Conservation (phyloP, 2,113 vertebrate species). For the Prionailurus viverrinus region DNA sequence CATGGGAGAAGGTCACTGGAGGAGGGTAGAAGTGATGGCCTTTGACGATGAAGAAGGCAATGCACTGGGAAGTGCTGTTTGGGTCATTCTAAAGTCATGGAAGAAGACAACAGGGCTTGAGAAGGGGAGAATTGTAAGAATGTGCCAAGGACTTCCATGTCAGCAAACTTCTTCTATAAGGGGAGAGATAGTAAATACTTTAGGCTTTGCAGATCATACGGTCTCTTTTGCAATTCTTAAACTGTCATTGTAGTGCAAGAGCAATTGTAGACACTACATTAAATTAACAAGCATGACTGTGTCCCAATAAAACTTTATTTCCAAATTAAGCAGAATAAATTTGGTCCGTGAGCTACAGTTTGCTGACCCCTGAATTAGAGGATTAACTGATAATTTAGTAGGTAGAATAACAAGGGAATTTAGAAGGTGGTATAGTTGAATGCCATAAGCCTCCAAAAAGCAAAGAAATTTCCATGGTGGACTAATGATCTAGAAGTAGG, state of each 20-base stretch:
- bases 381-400: background rate
- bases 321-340: constrained; percentile 38
- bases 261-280: background rate
- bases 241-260: background rate
- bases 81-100: background rate
- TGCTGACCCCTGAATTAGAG: background rate
- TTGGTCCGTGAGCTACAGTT: background rate
- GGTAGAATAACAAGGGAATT: background rate
- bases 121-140: background rate
- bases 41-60: background rate
- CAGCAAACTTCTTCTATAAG: background rate
- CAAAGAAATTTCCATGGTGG: background rate
- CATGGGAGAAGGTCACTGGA: background rate
- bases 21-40: background rate
- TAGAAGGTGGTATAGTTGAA: background rate
- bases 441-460: background rate
- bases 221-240: background rate
- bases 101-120: background rate
- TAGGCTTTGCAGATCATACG: background rate
- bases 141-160: background rate
- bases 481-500: background rate
- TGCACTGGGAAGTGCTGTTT: background rate
- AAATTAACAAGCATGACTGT: background rate
- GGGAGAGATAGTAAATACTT: background rate
- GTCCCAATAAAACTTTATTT: background rate